Conservation (phyloP, 2,797 vertebrate genomes). For the Eulemur rubriventer region DNA sequence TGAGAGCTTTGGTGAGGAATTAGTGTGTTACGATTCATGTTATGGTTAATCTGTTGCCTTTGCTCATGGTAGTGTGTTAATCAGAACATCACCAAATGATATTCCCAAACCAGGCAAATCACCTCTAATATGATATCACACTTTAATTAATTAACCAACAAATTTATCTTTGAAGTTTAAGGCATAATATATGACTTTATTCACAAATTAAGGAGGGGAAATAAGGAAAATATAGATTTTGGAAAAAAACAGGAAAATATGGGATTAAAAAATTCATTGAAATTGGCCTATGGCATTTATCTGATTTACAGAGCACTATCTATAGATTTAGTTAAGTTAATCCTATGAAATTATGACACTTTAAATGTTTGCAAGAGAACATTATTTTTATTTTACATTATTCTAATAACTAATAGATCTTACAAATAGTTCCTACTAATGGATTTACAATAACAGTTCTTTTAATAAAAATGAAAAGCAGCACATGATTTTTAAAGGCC, state of each 20-base stretch:
- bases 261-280: slow-evolving; percentile 12
- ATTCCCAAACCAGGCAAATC: slow-evolving; percentile 74
- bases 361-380: background rate
- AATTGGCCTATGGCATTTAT: background rate
- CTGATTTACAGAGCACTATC: background rate
- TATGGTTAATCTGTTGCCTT: slow-evolving; percentile 78
- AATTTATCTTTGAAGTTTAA: slow-evolving; percentile 51
- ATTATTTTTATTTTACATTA: background rate
- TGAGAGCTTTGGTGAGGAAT: slow-evolving; percentile 64
- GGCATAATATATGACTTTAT: background rate
- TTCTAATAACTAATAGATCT: background rate
- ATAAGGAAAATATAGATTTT: background rate
- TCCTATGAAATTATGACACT: background rate
- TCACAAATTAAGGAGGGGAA: slow-evolving; percentile 43
- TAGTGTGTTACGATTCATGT: slow-evolving; percentile 51
- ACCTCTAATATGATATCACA: slow-evolving; percentile 65
- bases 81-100: slow-evolving; percentile 72
- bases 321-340: background rate
- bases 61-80: slow-evolving; percentile 75
- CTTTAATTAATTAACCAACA: slow-evolving; percentile 73
- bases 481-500: slow-evolving; percentile 7
- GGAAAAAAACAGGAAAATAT: background rate
- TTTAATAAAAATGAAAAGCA: slow-evolving; percentile 14
- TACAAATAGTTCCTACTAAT: slow-evolving; percentile 24
- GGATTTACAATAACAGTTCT: background rate